A percentile compares a stretch with the other conserved stretches of the same genome.
Conservation (phyloP, 2,888 invertebrate species). For the Gasteruption jaculator region DNA sequence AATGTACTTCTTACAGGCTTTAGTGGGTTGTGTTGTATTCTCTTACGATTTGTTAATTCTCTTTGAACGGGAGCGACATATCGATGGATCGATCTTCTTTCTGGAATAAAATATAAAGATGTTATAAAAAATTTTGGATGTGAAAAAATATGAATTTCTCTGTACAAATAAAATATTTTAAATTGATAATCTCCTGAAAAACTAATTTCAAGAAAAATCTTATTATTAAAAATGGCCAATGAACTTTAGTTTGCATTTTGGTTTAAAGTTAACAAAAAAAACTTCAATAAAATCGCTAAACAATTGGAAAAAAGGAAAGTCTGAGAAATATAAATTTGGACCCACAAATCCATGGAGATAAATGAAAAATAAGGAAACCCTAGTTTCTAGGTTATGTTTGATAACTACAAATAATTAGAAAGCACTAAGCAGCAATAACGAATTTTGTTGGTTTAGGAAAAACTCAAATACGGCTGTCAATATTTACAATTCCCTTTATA, state of each 20-base stretch:
- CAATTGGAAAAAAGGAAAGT: slow-evolving; percentile 16
- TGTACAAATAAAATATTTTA: not conserved
- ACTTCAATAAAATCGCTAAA: slow-evolving; percentile 2
- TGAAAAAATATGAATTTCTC: no score
- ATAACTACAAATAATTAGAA: no score
- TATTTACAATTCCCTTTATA: no score
- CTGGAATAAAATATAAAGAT: slow-evolving; percentile 26
- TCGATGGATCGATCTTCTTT: slow-evolving; percentile 54
- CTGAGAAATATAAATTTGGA: slow-evolving; percentile 14
- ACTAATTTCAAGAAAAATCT: not conserved
- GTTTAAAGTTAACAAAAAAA: slow-evolving; percentile 3
- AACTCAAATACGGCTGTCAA: no score
- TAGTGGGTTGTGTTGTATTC: slow-evolving; percentile 20
- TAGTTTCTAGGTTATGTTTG: no score
- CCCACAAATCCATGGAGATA: no score
- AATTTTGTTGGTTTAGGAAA: no score
- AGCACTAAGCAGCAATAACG: no score
- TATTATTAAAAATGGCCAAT: not conserved
- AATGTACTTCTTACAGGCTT: slow-evolving; percentile 58
- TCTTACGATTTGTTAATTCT: slow-evolving; percentile 61
- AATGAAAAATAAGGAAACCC: no score
- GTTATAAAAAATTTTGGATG: slow-evolving; percentile 9
- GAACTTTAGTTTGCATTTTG: slow-evolving; percentile 3
- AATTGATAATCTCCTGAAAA: not conserved
- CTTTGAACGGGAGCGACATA: slow-evolving; percentile 69